Evolutionary conservation across 2,888 invertebrate genomes (phyloP).

Genomic region (Sphinx pinastri): DNA sequence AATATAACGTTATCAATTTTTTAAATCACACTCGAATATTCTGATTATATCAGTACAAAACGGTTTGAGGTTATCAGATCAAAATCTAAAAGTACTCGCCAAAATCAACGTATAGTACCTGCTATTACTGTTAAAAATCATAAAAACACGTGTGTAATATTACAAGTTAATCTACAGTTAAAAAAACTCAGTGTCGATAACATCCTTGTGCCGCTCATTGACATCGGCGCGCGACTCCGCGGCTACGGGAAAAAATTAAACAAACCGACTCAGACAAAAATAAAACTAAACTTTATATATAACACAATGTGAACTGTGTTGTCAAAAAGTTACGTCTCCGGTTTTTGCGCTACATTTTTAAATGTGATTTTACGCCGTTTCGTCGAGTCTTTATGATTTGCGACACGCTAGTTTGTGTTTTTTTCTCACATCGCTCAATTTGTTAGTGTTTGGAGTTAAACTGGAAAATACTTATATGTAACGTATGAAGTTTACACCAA

Average conservation of each 20-base stretch:
- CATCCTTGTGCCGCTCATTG: constrained; percentile 14
- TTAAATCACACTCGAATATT: no score
- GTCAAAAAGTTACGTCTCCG: constrained; percentile 11
- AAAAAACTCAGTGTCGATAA: constrained; percentile 12
- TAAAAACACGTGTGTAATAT: not conserved
- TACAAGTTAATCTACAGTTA: not conserved
- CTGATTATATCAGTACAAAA: no score
- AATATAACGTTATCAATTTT: no score
- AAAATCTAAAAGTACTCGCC: no score
- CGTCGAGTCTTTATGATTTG: not conserved
- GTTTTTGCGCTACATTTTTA: not conserved
- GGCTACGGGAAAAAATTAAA: not conserved
- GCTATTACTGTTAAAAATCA: not conserved
- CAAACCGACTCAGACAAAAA: constrained; percentile 14
- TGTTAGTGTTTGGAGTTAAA: no score
- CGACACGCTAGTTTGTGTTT: not conserved
- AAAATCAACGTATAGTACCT: not conserved
- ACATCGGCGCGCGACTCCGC: constrained; percentile 1
- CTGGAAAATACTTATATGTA: no score
- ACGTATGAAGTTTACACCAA: no score
- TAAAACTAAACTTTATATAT: constrained; percentile 18
- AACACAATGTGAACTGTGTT: constrained; percentile 12
- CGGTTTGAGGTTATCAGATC: no score
- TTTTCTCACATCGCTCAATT: no score
- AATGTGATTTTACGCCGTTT: not conserved